A percentile compares a stretch with the other conserved stretches of the same genome.
These are phyloP conservation scores for Cheilosia impressa DNA, from an alignment of 2,888 invertebrate genomes.

Conservation along the genomic window DNA sequence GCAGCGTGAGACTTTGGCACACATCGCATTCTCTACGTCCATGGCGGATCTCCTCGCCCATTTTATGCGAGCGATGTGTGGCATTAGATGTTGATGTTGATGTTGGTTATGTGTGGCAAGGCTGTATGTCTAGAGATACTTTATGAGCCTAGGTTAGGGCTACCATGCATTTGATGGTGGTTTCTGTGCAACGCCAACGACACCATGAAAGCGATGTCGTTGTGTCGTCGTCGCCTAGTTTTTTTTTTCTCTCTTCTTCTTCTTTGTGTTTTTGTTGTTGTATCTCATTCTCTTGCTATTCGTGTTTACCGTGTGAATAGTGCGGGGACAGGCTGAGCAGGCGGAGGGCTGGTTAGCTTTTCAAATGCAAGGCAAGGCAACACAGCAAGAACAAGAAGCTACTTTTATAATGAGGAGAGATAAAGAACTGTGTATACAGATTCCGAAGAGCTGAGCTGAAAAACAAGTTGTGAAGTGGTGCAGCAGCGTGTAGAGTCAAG, in stretches of 20 bases:
- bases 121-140: slow-evolving; percentile 64
- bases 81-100: slow-evolving; percentile 60
- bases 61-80: slow-evolving; percentile 29
- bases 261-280: background rate
- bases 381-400: slow-evolving; percentile 29
- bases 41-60: slow-evolving; percentile 32
- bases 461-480: slow-evolving; percentile 49
- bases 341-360: background rate
- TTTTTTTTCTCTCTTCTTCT: background rate
- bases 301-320: slow-evolving; percentile 27
- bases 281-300: slow-evolving; percentile 39
- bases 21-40: slow-evolving; percentile 43
- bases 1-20: slow-evolving; percentile 59
- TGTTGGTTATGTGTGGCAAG: slow-evolving; percentile 70
- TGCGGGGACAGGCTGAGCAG: slow-evolving; percentile 3
- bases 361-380: slow-evolving; percentile 33
- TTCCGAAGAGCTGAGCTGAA: slow-evolving; percentile 20
- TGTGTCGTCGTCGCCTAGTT: slow-evolving; percentile 43
- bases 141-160: slow-evolving; percentile 70
- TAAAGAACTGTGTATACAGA: slow-evolving; percentile 26
- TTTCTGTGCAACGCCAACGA: slow-evolving; percentile 50
- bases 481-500: slow-evolving; percentile 12
- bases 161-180: slow-evolving; percentile 46
- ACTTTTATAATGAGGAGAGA: slow-evolving; percentile 28
- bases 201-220: slow-evolving; percentile 30